Base-by-base conservation (phyloP, 2,888 invertebrate species). In the Achlya flavicornis region DNA sequence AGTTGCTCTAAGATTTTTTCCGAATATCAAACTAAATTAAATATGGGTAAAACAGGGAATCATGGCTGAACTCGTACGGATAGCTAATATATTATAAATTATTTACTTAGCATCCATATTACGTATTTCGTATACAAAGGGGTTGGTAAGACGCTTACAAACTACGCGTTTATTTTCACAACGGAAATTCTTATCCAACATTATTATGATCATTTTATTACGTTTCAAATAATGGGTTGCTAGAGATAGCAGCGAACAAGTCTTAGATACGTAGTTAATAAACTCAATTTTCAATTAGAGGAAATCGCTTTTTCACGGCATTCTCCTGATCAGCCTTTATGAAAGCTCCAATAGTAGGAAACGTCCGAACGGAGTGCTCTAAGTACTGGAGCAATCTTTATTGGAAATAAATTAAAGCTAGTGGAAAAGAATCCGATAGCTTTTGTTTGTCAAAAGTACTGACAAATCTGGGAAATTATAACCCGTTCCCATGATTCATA, bases 331-430 rank as follows among this genome's bases (percentile, higher is more conserved):
- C 81, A 80, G 74, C 71, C 77, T 83, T 83, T 79, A 83, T 81
- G 79, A 85, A 84, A 78, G 78, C 74, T 77, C 70, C 73, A 77
- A 79, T 77, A 82, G 79, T 81, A 74, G 75, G 68, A 69, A 75
- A 73, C 68, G 71, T 71, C 69, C 64, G 65, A 68, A 62, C 69
- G 67, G 62, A 74, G 73, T 76, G 71, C 64, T 64, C 66, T n/a
- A 14, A 79, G 74, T 73, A 74, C 73, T 68, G 74, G 71, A 69
- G 71, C 75, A 80, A 81, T 78, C 81, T 79, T 81, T 83, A 82
- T 83, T 81, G 80, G 76, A 84, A 84, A 81, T 81, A 79, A 86
- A 87, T 87, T 84, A 79, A 82, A 80, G 75, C 74, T 74, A 70
- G 75, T 68, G 78, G 77, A 81, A 80, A 77, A 77, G 74, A 81